These are phyloP conservation scores for Sphaeridia pumilis DNA, from an alignment of 2,888 invertebrate species.

Conservation along the genomic window DNA sequence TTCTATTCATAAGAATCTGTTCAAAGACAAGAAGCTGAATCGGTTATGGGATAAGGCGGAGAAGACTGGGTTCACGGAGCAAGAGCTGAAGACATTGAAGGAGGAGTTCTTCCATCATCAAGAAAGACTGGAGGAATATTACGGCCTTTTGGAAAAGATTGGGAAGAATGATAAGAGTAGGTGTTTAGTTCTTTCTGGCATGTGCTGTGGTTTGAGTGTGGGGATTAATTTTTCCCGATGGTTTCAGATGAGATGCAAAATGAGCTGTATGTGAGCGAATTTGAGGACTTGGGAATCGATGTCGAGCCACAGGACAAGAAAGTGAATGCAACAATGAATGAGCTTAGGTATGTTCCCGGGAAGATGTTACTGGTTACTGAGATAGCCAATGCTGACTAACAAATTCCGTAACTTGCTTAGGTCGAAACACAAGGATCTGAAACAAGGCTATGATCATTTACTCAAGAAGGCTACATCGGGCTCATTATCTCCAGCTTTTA, in stretches of 20 bases:
- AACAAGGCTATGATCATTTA: slow-evolving; percentile 65
- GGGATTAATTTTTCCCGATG: too few species aligned
- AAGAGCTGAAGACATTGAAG: slow-evolving; percentile 66
- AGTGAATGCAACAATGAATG: slow-evolving; percentile 19
- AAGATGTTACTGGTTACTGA: background rate
- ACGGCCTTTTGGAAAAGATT: slow-evolving; percentile 60
- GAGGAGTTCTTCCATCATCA: slow-evolving; percentile 87
- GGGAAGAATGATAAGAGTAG: slow-evolving; percentile 44
- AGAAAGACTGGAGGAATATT: slow-evolving; percentile 82
- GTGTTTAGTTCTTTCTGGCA: too few species aligned
- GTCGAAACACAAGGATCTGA: slow-evolving; percentile 60
- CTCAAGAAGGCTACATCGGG: slow-evolving; percentile 62
- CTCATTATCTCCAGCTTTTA: slow-evolving; percentile 71
- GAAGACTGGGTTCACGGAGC: slow-evolving; percentile 49
- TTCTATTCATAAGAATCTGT: slow-evolving; percentile 54
- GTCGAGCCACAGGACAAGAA: slow-evolving; percentile 12
- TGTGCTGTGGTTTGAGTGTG: too few species aligned
- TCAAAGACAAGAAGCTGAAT: slow-evolving; percentile 80
- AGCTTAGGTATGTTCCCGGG: slow-evolving; percentile 16
- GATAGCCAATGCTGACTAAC: background rate
- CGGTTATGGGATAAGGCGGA: slow-evolving; percentile 84
- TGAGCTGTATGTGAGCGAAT: slow-evolving; percentile 7
- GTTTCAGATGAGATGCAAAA: slow-evolving; percentile 13
- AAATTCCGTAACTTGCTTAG: slow-evolving; percentile 39
- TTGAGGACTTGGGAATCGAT: slow-evolving; percentile 16